Evolutionary conservation across 2,888 invertebrate species (phyloP).

Genomic region (Balanococcus diminutus): DNA sequence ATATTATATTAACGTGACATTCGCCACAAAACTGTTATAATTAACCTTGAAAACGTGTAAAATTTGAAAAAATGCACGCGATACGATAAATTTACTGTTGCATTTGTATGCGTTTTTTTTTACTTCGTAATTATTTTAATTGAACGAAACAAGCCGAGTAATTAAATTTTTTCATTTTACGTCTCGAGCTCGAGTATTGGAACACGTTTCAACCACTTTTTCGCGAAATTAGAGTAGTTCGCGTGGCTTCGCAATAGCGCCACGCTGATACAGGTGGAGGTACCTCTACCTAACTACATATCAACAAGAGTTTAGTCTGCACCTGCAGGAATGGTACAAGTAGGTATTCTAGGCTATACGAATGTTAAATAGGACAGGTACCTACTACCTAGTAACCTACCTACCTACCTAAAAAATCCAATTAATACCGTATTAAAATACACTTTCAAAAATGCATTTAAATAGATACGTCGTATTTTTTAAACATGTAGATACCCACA

Average conservation of each 20-base stretch:
- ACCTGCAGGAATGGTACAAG: no score
- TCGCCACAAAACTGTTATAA: not conserved
- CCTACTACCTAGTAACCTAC: no score
- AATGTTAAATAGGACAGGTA: no score
- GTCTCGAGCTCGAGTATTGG: not conserved
- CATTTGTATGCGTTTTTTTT: not conserved
- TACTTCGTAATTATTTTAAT: not conserved
- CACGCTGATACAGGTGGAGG: no score
- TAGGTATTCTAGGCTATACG: no score
- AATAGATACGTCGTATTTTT: no score
- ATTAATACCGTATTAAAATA: no score
- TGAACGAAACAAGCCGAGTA: not conserved
- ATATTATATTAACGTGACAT: not conserved
- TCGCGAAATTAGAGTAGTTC: not conserved
- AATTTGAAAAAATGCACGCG: constrained; percentile 22
- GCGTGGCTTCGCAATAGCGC: not conserved
- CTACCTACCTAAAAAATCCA: no score
- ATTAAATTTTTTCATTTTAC: not conserved
- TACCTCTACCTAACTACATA: no score
- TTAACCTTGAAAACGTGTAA: not conserved
- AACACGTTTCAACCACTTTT: not conserved
- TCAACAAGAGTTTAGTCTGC: no score
- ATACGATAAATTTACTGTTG: not conserved
- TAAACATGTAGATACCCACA: no score
- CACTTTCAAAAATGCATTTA: no score